Evolutionary conservation across 2,797 vertebrate species (phyloP), one percentile per base, ranked within the genome.

Genomic region (Dendrocincla tyrannina): DNA sequence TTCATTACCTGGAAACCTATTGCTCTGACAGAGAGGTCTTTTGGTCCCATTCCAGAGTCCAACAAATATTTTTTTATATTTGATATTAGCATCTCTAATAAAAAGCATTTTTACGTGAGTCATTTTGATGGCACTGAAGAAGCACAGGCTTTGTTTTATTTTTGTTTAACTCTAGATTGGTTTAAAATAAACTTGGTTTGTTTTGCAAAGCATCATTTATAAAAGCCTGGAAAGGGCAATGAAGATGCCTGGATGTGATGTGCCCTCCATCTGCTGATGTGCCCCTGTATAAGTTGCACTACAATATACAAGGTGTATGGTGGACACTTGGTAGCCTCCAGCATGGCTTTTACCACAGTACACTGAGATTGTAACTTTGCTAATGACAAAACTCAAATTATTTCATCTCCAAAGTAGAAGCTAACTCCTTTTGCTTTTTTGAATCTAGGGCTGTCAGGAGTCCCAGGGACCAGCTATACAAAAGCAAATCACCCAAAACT

Each of bases 171-270:
- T 64, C 18, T 16, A 58, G 44, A 37, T 50, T 84, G 32, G 18
- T 64, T 93, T 78, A 90, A 95, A 90, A 74, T 37, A 66, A 84
- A 60, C 18, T 46, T 41, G 17, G 10, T 70, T 84, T 72, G 15
- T 75, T 91, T 90, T 70, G 50, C 30, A 58, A 30, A 90, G 23
- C 9, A 9, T 64, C 10, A 28, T 47, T 73, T 37, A 23, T 39
- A 58, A n/a, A 66, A 55, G 37, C 19, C 62, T 72, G 66, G 74
- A 75, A 79, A 63, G 30, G 67, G 13, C 24, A 78, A 32, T 41
- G 49, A 72, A 73, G 74, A 33, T 46, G 42, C n/a, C 33, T n/a
- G 53, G 46, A 74, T 23, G 20, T 12, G 25, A 69, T 33, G 27
- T 68, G 22, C 23, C 32, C 11, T 50, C 20, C 4, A 1, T 10